phyloP scores from a whole-genome alignment of 2,888 invertebrate species.

The Papilio gigon region DNA sequence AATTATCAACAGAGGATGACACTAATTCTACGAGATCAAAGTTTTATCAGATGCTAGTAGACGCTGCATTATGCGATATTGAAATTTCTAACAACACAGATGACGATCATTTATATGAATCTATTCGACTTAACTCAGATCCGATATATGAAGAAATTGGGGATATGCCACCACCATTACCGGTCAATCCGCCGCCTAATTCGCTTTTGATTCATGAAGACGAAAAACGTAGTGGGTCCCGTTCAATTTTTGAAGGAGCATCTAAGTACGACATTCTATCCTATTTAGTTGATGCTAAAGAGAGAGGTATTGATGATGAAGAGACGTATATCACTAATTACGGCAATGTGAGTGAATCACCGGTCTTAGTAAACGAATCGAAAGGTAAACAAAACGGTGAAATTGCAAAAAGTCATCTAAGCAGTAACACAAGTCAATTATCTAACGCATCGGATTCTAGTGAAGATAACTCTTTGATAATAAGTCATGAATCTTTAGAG shows the following conservation, averaged over 20 bases:
- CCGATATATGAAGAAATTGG: slow-evolving; percentile 90
- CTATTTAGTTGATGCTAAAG: slow-evolving; percentile 93
- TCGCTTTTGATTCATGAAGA: slow-evolving; percentile 85
- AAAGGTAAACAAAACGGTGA: slow-evolving; percentile 82
- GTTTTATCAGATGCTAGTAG: slow-evolving; percentile 88
- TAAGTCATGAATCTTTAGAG: slow-evolving; percentile 82
- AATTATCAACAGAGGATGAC: slow-evolving; percentile 85
- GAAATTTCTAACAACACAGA: slow-evolving; percentile 84
- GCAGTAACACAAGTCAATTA: slow-evolving; percentile 88
- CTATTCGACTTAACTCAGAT: slow-evolving; percentile 85
- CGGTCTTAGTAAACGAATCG: slow-evolving; percentile 76
- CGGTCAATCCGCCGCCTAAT: slow-evolving; percentile 89
- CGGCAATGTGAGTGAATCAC: slow-evolving; percentile 77
- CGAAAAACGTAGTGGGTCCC: slow-evolving; percentile 86
- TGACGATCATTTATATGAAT: slow-evolving; percentile 88
- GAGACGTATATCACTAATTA: slow-evolving; percentile 86
- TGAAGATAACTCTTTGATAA: slow-evolving; percentile 89
- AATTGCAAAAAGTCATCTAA: slow-evolving; percentile 73
- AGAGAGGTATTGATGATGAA: slow-evolving; percentile 87
- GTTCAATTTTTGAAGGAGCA: slow-evolving; percentile 90
- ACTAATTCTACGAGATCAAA: slow-evolving; percentile 85
- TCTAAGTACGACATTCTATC: slow-evolving; percentile 95
- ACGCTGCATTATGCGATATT: slow-evolving; percentile 86
- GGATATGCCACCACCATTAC: slow-evolving; percentile 90
- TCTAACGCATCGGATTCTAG: slow-evolving; percentile 93